Conservation (phyloP, 2,888 invertebrate species). For the Orthosia incerta region DNA sequence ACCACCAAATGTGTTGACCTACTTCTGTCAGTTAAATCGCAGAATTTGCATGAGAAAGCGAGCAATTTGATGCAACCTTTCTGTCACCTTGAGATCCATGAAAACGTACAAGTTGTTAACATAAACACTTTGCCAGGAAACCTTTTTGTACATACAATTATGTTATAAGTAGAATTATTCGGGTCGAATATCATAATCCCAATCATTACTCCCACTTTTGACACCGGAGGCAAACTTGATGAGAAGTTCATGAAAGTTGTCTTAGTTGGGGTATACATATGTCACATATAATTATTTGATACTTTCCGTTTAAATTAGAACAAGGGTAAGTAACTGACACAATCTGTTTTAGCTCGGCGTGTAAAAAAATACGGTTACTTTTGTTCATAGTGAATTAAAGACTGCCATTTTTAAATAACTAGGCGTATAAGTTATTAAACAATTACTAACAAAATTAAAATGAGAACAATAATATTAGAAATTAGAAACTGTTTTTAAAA, state of each 20-base stretch:
- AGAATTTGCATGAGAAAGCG: conserved; percentile 26
- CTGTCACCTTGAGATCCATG: conserved; percentile 1
- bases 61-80: conserved; percentile 22
- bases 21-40: conserved; percentile 34
- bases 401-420: background rate
- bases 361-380: background rate
- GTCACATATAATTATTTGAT: conserved; percentile 18
- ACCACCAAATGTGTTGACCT: conserved; percentile 45
- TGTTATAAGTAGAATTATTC: background rate
- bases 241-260: conserved; percentile 13
- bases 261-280: conserved; percentile 2
- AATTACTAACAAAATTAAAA: no score
- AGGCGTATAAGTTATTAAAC: no score
- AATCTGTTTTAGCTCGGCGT: conserved; percentile 1
- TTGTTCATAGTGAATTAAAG: background rate
- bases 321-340: conserved; percentile 2
- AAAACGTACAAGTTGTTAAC: background rate
- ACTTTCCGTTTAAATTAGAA: conserved; percentile 17
- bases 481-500: no score
- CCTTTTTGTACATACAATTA: background rate
- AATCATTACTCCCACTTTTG: conserved; percentile 12
- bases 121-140: background rate
- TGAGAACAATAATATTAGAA: no score
- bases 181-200: conserved; percentile 9
- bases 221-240: background rate